Evolutionary conservation across 2,113 vertebrate genomes (phyloP).

Genomic region (Sinocyclocheilus grahami): DNA sequence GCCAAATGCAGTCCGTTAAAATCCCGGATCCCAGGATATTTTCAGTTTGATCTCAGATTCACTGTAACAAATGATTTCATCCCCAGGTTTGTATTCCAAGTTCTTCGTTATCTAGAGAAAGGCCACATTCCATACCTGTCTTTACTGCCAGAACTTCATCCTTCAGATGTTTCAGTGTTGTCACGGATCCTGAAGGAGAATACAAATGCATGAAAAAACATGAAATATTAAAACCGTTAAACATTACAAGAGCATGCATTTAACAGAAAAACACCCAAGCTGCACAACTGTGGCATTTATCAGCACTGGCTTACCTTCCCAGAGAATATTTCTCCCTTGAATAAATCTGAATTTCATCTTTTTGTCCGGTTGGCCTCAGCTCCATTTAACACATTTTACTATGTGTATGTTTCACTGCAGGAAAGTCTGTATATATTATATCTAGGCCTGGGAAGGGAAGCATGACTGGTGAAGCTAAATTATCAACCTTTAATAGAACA

Average conservation of each 20-base stretch:
- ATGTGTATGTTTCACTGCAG: not conserved
- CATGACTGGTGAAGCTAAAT: not conserved
- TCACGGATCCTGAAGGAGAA: conserved; percentile 75
- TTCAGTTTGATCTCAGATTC: conserved; percentile 72
- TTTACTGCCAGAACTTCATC: conserved; percentile 83
- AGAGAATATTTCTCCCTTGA: conserved; percentile 76
- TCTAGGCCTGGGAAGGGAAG: not conserved
- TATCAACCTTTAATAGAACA: not conserved
- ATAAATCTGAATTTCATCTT: conserved; percentile 83
- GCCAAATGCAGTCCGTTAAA: conserved; percentile 67
- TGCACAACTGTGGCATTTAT: no score
- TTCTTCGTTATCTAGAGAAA: conserved; percentile 77
- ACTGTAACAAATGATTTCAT: conserved; percentile 85
- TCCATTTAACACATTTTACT: not conserved
- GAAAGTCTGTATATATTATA: not conserved
- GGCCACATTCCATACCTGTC: conserved; percentile 90
- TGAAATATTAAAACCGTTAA: no score
- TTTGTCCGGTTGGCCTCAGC: conserved; percentile 81
- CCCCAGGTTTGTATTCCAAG: conserved; percentile 80
- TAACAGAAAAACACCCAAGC: not conserved
- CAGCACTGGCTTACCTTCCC: conserved; percentile 83
- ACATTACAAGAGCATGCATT: not conserved
- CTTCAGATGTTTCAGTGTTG: conserved; percentile 89
- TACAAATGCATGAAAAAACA: not conserved
- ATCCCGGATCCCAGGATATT: conserved; percentile 91